A percentile compares a stretch with the other conserved stretches of the same genome.
phyloP scores from a whole-genome alignment of 2,113 vertebrate species.

The Limanda limanda region DNA sequence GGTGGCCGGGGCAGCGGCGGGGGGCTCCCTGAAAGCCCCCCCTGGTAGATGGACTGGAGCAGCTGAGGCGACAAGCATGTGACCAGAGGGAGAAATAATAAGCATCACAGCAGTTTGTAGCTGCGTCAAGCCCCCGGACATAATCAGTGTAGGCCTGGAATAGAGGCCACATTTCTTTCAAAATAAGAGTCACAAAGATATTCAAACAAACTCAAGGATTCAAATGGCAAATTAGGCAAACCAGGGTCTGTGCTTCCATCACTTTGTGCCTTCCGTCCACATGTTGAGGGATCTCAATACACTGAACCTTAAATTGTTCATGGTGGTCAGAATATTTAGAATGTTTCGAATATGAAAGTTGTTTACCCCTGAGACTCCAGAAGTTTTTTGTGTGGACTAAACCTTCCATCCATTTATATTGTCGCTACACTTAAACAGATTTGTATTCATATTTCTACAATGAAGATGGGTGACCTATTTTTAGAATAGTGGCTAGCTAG shows the following conservation, averaged over 20 bases:
- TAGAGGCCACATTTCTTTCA: slow-evolving; percentile 31
- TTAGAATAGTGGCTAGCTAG: neutral
- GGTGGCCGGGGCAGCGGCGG: neutral
- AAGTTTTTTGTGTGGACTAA: no score
- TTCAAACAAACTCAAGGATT: neutral
- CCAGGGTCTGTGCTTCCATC: no score
- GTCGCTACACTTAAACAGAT: no score
- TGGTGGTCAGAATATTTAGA: no score
- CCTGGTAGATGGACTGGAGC: slow-evolving; percentile 70
- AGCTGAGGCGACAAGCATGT: slow-evolving; percentile 79
- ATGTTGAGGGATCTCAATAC: no score
- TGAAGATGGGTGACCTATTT: neutral
- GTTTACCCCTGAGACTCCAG: no score
- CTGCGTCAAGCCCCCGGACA: neutral
- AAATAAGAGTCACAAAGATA: slow-evolving; percentile 25
- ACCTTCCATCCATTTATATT: no score
- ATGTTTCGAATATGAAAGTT: no score
- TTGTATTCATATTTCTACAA: neutral
- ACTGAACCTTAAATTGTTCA: no score
- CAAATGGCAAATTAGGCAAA: no score
- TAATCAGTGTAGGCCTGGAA: neutral
- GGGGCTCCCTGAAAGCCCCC: slow-evolving; percentile 50
- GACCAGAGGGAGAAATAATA: slow-evolving; percentile 60
- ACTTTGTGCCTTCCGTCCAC: no score
- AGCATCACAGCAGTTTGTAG: slow-evolving; percentile 44